These are phyloP conservation scores for Aptenodytes patagonicus DNA, from an alignment of 2,113 vertebrate species.

Conservation along the genomic window DNA sequence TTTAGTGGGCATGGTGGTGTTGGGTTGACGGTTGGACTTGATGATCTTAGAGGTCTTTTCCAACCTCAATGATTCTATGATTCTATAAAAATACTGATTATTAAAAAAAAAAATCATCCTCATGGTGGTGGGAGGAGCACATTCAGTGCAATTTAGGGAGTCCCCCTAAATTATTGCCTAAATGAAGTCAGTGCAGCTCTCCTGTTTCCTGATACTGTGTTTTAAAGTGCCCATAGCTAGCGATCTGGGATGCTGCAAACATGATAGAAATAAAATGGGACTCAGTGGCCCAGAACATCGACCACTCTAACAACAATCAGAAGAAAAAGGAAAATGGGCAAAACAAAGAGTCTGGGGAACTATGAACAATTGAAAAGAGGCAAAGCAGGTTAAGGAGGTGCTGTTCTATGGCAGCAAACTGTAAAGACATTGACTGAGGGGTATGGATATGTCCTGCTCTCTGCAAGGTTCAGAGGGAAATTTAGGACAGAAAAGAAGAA, in stretches of 20 bases:
- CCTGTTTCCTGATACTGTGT: neutral
- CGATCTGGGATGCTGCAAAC: neutral
- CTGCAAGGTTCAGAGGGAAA: neutral
- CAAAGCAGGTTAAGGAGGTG: neutral
- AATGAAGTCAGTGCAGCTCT: neutral
- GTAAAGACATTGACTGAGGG: neutral
- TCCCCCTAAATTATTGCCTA: neutral
- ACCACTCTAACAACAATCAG: neutral
- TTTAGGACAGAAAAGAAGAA: neutral
- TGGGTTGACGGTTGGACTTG: no score
- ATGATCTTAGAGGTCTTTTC: no score
- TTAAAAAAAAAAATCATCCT: neutral
- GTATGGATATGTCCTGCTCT: neutral
- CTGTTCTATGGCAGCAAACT: neutral
- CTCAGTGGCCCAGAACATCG: neutral
- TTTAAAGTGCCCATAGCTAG: neutral
- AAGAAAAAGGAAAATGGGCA: neutral
- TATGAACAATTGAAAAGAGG: neutral
- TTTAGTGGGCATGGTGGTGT: no score
- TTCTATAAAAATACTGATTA: neutral
- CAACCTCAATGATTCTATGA: no score
- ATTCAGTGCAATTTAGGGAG: neutral
- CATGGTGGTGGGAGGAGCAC: neutral
- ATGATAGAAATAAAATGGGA: neutral
- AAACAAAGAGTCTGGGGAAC: neutral